phyloP scores from a whole-genome alignment of 1,140 invertebrate genomes.

The Papilio xuthus region DNA sequence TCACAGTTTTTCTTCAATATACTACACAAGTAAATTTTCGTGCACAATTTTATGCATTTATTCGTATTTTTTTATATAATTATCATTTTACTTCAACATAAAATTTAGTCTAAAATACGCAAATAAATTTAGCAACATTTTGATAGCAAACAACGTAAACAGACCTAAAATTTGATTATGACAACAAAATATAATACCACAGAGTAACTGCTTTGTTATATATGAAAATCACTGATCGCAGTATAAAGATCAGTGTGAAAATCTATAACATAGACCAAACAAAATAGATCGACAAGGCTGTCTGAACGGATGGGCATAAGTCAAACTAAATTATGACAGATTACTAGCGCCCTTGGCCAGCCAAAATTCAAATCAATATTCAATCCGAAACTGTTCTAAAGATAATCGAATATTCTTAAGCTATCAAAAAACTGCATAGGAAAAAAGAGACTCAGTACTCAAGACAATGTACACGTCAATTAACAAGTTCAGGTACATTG shows the following conservation, averaged over 20 bases:
- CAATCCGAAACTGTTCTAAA: too few species aligned
- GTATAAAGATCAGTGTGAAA: too few species aligned
- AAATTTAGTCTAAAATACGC: conserved; percentile 14
- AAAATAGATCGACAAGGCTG: too few species aligned
- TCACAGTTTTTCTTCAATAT: conserved; percentile 22
- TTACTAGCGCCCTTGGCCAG: too few species aligned
- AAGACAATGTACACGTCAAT: not conserved
- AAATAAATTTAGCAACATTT: conserved; percentile 23
- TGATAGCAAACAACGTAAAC: conserved; percentile 14
- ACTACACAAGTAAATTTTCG: conserved; percentile 10
- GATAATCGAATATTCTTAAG: too few species aligned
- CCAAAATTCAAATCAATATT: too few species aligned
- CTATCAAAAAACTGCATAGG: not conserved
- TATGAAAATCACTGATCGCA: too few species aligned
- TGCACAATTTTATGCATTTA: conserved; percentile 28
- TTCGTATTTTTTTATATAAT: conserved; percentile 12
- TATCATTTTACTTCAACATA: conserved; percentile 12
- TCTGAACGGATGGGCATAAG: too few species aligned
- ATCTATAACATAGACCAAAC: too few species aligned
- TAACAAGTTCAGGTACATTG: not conserved
- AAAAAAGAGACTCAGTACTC: not conserved
- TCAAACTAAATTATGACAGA: too few species aligned
- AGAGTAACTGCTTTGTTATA: too few species aligned
- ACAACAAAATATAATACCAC: conserved; percentile 1
- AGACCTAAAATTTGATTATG: not conserved